Conservation (phyloP, 2,797 vertebrate genomes). For the Protonibea diacanthus region DNA sequence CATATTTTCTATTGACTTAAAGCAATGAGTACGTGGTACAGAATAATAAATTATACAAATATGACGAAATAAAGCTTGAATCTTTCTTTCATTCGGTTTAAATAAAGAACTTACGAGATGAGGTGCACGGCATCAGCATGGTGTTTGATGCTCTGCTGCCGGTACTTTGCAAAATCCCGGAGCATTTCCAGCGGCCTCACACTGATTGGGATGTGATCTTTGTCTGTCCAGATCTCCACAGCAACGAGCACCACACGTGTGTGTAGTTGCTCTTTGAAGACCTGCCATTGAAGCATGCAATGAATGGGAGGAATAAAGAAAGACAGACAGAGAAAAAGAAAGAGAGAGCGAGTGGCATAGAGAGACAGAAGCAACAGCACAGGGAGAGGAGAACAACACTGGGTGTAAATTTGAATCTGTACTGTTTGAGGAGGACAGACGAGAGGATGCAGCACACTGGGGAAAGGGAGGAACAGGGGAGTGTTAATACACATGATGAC, state of each 20-base stretch:
- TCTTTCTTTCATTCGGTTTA: neutral
- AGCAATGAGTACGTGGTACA: neutral
- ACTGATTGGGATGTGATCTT: conserved; percentile 91
- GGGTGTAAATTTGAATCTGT: conserved; percentile 58
- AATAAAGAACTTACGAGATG: conserved; percentile 89
- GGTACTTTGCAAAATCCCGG: conserved; percentile 94
- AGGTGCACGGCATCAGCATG: conserved; percentile 95
- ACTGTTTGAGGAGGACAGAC: conserved; percentile 42
- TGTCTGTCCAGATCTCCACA: conserved; percentile 97
- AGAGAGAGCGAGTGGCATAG: neutral
- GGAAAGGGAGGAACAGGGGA: conserved; percentile 49
- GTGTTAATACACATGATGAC: conserved; percentile 38
- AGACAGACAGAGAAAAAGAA: conserved; percentile 11
- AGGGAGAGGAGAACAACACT: conserved; percentile 57
- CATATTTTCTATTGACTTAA: neutral
- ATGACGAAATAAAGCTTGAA: neutral
- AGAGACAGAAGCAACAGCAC: conserved; percentile 28
- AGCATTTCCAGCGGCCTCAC: conserved; percentile 93
- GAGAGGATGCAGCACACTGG: conserved; percentile 49
- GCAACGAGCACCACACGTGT: conserved; percentile 97
- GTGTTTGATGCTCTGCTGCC: conserved; percentile 92
- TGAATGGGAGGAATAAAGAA: conserved; percentile 43
- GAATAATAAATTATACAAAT: neutral
- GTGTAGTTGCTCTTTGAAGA: conserved; percentile 97
- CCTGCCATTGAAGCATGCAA: conserved; percentile 80